phyloP scores from a whole-genome alignment of 1,140 invertebrate species.

The Drosophila gunungcola region DNA sequence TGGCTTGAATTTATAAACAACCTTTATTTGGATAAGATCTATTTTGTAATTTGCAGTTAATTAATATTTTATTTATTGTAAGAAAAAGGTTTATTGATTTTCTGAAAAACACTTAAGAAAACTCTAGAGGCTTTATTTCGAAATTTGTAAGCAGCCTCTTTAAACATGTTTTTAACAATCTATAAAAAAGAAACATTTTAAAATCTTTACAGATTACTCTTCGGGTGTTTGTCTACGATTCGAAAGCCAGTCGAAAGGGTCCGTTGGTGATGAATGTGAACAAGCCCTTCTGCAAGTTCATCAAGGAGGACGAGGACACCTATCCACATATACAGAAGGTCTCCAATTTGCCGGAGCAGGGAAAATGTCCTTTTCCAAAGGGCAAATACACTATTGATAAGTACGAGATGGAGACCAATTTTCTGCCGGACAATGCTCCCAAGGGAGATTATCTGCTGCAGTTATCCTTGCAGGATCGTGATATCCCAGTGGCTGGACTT shows the following conservation, averaged over 20 bases:
- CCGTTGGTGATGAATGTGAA: constrained; percentile 62
- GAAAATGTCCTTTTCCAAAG: constrained; percentile 63
- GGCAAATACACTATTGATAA: constrained; percentile 62
- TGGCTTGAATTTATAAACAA: no score
- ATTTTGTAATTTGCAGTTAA: no score
- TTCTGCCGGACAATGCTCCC: constrained; percentile 63
- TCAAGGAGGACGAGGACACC: constrained; percentile 66
- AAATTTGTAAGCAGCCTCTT: no score
- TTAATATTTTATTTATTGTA: no score
- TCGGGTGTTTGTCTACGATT: constrained; percentile 54
- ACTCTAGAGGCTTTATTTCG: no score
- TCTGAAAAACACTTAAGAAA: no score
- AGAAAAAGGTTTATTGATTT: no score
- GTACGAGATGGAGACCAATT: constrained; percentile 68
- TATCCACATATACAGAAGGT: constrained; percentile 58
- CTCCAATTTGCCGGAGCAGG: constrained; percentile 61
- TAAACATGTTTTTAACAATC: no score
- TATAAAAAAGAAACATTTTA: background rate
- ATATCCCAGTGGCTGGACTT: constrained; percentile 47
- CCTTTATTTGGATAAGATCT: no score
- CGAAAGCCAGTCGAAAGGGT: constrained; percentile 36
- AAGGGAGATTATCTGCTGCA: constrained; percentile 61
- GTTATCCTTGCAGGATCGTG: constrained; percentile 46
- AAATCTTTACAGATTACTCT: constrained; percentile 35
- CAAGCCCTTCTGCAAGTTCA: constrained; percentile 68